Evolutionary conservation across 2,797 vertebrate genomes (phyloP), one percentile per base, ranked within the genome.

Genomic region (Myioborus melanocephalus): DNA sequence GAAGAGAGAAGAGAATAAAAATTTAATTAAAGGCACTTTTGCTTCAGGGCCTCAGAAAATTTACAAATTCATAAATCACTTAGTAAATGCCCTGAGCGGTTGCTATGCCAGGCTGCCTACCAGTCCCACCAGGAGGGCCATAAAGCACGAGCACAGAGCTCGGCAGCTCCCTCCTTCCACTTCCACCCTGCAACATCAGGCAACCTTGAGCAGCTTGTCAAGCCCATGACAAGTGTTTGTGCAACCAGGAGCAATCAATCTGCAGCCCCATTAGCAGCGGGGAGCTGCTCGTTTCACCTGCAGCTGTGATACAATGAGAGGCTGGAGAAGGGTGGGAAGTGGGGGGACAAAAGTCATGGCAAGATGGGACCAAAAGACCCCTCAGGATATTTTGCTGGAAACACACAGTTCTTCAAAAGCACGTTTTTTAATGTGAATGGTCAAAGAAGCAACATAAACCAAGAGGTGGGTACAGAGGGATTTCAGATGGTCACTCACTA

Each of bases 1-100:
- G 5, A n/a, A 63, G 35, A 50, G 43, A 30, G 73, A 56, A 49
- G 34, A 87, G 65, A 89, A 91, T 87, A 28, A 93, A 94, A 94
- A 94, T 96, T 94, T 96, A 95, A 96, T 97, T 97, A 96, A 96
- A 94, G 55, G 71, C 14, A 72, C 91, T 96, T 91, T 89, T 95
- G 70, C 94, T 96, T 69, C 87, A 89, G 87, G 95, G 92, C 71
- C 70, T 94, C 73, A 37, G 84, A 91, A 96, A 96, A 95, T 92
- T 95, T 95, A 94, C 87, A 90, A 90, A 94, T 96, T 94, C 95
- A 94, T 96, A 96, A 96, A 97, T 96, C 93, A 96, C 88, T 90
- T 83, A 41, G 60, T 71, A 88, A 94, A 94, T 73, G 92, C 91
- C 94, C 95, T 41, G 56, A 94, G 91, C 2, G 0, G 56, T 77